Percentiles rank a stretch among this genome's conserved stretches.
phyloP scores from a whole-genome alignment of 2,113 vertebrate genomes.

The Megaceryle torquata region DNA sequence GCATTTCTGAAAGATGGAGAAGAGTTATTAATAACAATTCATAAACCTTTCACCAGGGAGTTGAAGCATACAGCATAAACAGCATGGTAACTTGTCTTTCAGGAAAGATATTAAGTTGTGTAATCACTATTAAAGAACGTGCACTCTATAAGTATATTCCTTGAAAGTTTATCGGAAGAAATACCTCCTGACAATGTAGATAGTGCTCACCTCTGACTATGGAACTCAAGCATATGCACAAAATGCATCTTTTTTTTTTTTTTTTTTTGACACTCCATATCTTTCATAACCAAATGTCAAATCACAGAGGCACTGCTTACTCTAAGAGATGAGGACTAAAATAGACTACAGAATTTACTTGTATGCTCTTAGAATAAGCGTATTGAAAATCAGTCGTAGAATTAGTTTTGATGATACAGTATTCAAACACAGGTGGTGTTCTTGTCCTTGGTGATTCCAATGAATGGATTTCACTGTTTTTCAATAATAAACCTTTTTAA shows the following conservation, averaged over 20 bases:
- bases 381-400: background rate
- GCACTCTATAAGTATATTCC: background rate
- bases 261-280: background rate
- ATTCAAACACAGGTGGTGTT: background rate
- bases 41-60: conserved; percentile 1
- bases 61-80: background rate
- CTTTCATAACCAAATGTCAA: background rate
- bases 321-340: background rate
- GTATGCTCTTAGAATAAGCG: background rate
- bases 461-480: background rate
- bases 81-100: background rate
- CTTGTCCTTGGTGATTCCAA: background rate
- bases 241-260: background rate
- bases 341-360: background rate
- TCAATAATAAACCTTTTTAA: background rate
- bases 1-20: conserved; percentile 2
- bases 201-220: background rate
- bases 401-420: background rate
- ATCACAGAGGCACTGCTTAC: background rate
- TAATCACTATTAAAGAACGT: conserved; percentile 17
- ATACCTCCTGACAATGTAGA: background rate
- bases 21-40: background rate
- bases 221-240: background rate
- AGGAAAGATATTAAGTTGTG: background rate
- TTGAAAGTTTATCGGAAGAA: background rate